A percentile compares a stretch with the other conserved stretches of the same genome.
Conservation (phyloP, 2,888 invertebrate species). For the Nomada goodeniana region DNA sequence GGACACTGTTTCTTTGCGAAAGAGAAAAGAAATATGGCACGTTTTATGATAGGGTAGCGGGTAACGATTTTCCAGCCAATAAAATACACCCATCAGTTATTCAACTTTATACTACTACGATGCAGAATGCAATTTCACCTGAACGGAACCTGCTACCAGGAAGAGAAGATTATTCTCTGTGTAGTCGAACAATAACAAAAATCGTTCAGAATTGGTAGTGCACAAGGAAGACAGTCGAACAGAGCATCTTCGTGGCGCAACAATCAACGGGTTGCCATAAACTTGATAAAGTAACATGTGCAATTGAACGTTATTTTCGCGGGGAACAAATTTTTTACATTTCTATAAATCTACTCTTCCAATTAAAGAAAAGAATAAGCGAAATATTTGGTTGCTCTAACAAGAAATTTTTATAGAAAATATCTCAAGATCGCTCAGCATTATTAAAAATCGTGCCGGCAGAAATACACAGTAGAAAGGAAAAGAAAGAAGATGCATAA, state of each 20-base stretch:
- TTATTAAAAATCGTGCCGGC: not conserved
- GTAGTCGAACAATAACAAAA: not conserved
- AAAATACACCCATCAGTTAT: not conserved
- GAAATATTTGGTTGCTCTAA: not conserved
- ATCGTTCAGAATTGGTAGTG: not conserved
- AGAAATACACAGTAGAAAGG: no score
- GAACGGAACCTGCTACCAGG: not conserved
- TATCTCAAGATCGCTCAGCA: no score
- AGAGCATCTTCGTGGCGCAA: not conserved
- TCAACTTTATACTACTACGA: not conserved
- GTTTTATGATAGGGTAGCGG: not conserved
- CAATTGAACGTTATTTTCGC: not conserved
- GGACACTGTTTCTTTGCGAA: not conserved
- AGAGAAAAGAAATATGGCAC: not conserved
- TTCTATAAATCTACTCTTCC: not conserved
- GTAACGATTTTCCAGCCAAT: conserved; percentile 9
- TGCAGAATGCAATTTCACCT: not conserved
- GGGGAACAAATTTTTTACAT: not conserved
- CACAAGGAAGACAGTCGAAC: not conserved
- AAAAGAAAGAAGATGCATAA: conserved; percentile 45
- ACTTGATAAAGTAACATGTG: not conserved
- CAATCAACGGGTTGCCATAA: not conserved
- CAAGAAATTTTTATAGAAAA: no score
- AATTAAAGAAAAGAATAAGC: not conserved
- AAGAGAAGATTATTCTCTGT: not conserved